These are phyloP conservation scores for Phortica okadai DNA, from an alignment of 2,888 invertebrate genomes.

Conservation along the genomic window DNA sequence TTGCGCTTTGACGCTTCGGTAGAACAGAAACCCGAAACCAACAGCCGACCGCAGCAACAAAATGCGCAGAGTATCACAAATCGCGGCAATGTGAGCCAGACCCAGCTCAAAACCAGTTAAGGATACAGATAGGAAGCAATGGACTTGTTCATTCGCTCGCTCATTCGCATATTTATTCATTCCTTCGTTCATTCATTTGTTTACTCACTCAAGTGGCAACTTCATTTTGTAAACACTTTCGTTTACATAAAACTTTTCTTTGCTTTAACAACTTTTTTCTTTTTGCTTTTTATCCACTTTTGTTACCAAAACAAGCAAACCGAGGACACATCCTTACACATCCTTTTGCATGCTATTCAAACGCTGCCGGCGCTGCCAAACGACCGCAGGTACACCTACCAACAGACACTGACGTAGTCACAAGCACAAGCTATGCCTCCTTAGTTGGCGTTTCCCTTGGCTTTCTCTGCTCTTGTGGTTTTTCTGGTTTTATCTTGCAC, in stretches of 20 bases:
- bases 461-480: conserved; percentile 58
- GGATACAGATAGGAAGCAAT: conserved; percentile 15
- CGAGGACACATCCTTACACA: conserved; percentile 19
- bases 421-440: background rate
- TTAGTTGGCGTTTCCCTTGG: conserved; percentile 9
- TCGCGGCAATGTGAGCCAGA: background rate
- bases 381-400: conserved; percentile 14
- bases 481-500: conserved; percentile 67
- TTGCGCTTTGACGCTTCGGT: conserved; percentile 64
- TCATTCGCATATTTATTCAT: conserved; percentile 60
- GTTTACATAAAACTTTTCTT: conserved; percentile 67
- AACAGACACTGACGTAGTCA: background rate
- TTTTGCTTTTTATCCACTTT: background rate
- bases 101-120: background rate
- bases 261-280: background rate
- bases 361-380: background rate
- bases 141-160: conserved; percentile 11
- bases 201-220: conserved; percentile 71
- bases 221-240: conserved; percentile 70
- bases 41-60: conserved; percentile 1
- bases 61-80: conserved; percentile 3
- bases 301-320: conserved; percentile 25
- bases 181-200: conserved; percentile 66
- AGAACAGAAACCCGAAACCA: background rate
- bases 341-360: conserved; percentile 16